Evolutionary conservation across 2,888 invertebrate species (phyloP).

Genomic region (Gandaritis pyraliata): DNA sequence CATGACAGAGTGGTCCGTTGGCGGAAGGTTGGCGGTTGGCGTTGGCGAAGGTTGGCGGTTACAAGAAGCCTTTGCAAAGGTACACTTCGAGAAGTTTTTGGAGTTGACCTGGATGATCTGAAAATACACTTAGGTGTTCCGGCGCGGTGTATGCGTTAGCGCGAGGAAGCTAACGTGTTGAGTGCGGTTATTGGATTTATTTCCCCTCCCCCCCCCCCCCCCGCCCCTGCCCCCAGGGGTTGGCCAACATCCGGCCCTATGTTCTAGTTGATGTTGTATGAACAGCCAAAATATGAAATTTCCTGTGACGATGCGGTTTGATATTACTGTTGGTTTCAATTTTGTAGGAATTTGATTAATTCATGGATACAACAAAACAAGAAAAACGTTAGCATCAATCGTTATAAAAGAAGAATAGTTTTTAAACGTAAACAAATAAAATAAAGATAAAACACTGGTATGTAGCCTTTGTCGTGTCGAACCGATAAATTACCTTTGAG

Average conservation of each 20-base stretch:
- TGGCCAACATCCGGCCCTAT: slow-evolving; percentile 17
- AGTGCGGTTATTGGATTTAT: slow-evolving; percentile 52
- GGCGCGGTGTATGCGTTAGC: slow-evolving; percentile 20
- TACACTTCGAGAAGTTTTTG: slow-evolving; percentile 9
- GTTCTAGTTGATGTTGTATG: slow-evolving; percentile 10
- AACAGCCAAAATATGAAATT: slow-evolving; percentile 17
- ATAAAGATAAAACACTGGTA: too few species aligned
- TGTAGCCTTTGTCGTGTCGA: too few species aligned
- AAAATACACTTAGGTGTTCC: too few species aligned
- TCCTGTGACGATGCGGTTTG: slow-evolving; percentile 1
- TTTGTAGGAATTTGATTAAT: neutral
- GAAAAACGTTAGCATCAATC: too few species aligned
- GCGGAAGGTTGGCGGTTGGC: too few species aligned
- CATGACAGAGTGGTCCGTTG: slow-evolving; percentile 5
- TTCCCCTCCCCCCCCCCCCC: slow-evolving; percentile 4
- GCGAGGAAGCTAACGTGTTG: slow-evolving; percentile 40
- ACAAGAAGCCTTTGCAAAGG: slow-evolving; percentile 9
- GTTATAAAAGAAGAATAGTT: too few species aligned
- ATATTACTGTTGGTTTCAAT: neutral
- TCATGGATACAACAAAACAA: too few species aligned
- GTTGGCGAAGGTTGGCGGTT: too few species aligned
- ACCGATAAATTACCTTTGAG: too few species aligned
- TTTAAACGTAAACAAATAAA: too few species aligned
- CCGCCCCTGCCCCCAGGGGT: slow-evolving; percentile 11
- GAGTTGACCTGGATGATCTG: neutral